Base-by-base conservation (phyloP, 2,113 vertebrate species). In the Ctenodactylus gundi region DNA sequence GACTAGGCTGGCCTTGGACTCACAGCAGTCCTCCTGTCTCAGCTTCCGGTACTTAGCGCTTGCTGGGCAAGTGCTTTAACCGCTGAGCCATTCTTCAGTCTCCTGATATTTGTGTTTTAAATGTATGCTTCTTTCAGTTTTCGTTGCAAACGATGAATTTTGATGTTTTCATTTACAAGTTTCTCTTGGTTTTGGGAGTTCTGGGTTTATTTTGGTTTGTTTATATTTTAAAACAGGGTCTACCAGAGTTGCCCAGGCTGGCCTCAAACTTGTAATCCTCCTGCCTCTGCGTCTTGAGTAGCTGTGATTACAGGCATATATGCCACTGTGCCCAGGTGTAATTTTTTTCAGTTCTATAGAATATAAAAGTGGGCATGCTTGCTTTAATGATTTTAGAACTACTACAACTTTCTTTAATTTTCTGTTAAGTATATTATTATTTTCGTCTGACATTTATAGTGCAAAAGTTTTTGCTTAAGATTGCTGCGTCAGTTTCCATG, bases 391-490 rank as follows among this genome's bases (percentile, higher is more conserved):
- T 93, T 91, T 95, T 94, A 39, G 34, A 4, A 81, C 31, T 49
- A 41, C 10, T 86, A 21, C 21, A 49, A 25, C 11, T 90, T 41
- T 88, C 53, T 94, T 77, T 87, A 80, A 31, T 31, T 81, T 15
- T 92, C 8, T 92, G 18, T 60, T 90, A 85, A 89, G 44, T 53
- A 20, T 76, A 15, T 86, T 64, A 93, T 72, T 85, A 31, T 85
- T 88, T 89, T 91, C 44, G 81, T 72, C 55, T 73, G 65, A 27
- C 36, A 36, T 93, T 85, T 67, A 81, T 80, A 85, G 12, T 58
- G 85, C n/a, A 64, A 87, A 88, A 83, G 53, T 95, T 82, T 92
- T 95, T 41, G 60, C 27, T 81, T 86, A 92, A 73, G 44, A 75
- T 89, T 90, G 60, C 18, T 85, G 14, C 34, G 49, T 83, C 49